Evolutionary conservation across 2,888 invertebrate species (phyloP), one percentile per base, ranked within the genome.

Genomic region (Drosophila recens): DNA sequence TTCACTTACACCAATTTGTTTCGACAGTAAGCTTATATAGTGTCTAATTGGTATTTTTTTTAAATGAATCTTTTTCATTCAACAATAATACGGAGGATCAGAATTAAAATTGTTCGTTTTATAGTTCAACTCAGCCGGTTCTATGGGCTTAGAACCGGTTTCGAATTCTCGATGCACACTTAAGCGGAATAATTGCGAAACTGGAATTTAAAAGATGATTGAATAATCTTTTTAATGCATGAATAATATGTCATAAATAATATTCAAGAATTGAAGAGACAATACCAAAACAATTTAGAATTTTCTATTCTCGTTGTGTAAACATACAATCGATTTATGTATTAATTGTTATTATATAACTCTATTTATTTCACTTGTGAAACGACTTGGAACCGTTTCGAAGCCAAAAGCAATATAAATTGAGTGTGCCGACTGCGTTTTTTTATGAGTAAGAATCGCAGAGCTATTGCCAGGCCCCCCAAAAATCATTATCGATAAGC

Each of bases 401-500:
- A 2, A 30, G 17, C 4, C 33, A 30, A 51, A 33, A 27, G 11
- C 34, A 58, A 27, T 48, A 10, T 58, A 56, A 13, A 38, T n/a
- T n/a, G 11, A 15, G 3, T 10, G 17, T 1, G 10, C 5, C 33
- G 10, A 43, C 6, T 34, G 34, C 11, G 17, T 2, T 17, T n/a
- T 17, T 46, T 66, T 66, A 43, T 65, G 52, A 27, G 42, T 48
- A 10, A 13, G 11, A 34, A 34, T 17, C n/a, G 6, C 11, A 17
- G 13, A 27, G n/a, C 11, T 40, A 48, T 40, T 27, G 48, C 33
- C 49, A 46, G 33, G 61, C 51, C 61, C 10, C 51, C 10, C 20
- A 46, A 52, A 34, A 40, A n/a, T 15, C 10, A 59, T 52, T 49
- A 57, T 49, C 40, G 17, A 33, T 36, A 54, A 15, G 23, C 48